Evolutionary conservation across 2,888 invertebrate species (phyloP), one percentile per base, ranked within the genome.

Genomic region (Leptothorax acervorum): DNA sequence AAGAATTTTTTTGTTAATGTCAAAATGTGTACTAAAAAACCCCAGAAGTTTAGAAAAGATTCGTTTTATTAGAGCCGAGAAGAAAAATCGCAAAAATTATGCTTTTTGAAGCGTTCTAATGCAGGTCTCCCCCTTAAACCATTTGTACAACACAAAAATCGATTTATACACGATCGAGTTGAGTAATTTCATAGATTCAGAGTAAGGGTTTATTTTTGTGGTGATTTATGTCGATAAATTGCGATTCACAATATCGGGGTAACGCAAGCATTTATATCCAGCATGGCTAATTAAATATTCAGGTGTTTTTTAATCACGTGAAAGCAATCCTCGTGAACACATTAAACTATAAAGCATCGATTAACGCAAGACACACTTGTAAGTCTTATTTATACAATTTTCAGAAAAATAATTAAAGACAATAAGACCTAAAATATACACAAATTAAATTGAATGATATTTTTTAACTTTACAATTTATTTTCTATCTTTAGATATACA

Each of bases 251-350:
- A 66, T 65, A 39, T n/a, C 11, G 12, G 8, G 5, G 4, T 78
- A 35, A 76, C 51, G 11, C 4, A 68, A 78, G 18, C 55, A 70
- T 79, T 79, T 71, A 53, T 66, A n/a, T 55, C n/a, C 23, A 57
- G 4, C 23, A 63, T 15, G 15, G 6, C 6, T 18, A 35, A 57
- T 70, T 8, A 70, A 23, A 57, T 15, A 76, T 65, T 68, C 11
- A 2, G 31, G 3, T 1, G 12, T 9, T 78, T 68, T 78, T 9
- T 68, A 57, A 79, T 23, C 15, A 23, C 23, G n/a, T 57, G 35
- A 70, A 71, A 68, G 42, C n/a, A 57, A 70, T 66, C 3, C 8
- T 12, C 15, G 5, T 12, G 63, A 75, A 75, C 11, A 57, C 2
- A 0, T 66, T 3, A 68, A 79, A 35, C 57, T 45, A 18, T 45